These are phyloP conservation scores for Leptinotarsa peninsularis DNA, from an alignment of 2,888 invertebrate species.

Conservation along the genomic window DNA sequence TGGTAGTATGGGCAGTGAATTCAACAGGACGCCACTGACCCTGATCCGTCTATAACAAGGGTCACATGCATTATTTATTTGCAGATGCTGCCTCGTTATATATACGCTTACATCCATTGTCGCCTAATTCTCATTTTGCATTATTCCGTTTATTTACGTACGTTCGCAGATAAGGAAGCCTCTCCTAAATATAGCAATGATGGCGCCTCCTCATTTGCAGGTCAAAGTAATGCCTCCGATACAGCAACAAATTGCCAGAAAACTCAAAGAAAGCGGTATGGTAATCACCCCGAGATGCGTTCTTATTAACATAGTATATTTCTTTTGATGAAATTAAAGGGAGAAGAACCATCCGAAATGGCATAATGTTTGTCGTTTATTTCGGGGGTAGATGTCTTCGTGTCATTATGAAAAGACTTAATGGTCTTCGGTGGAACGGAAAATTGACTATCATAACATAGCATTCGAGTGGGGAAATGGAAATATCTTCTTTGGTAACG, in stretches of 20 bases:
- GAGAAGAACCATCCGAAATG: background rate
- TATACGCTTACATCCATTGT: slow-evolving; percentile 42
- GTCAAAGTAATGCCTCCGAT: slow-evolving; percentile 7
- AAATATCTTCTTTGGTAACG: background rate
- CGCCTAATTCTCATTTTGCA: slow-evolving; percentile 46
- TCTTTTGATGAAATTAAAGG: slow-evolving; percentile 11
- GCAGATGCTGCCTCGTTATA: slow-evolving; percentile 37
- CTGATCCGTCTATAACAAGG: slow-evolving; percentile 24
- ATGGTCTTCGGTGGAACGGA: slow-evolving; percentile 6
- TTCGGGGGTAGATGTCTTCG: background rate
- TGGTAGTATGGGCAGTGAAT: background rate
- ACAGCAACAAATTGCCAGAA: background rate
- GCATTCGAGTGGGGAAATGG: background rate
- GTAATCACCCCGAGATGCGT: slow-evolving; percentile 2
- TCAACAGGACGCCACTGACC: slow-evolving; percentile 13
- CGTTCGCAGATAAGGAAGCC: background rate
- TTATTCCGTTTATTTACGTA: slow-evolving; percentile 45
- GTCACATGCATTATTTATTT: slow-evolving; percentile 41
- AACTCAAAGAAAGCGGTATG: slow-evolving; percentile 11
- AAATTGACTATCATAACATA: background rate
- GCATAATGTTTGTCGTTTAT: slow-evolving; percentile 14
- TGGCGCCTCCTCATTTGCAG: slow-evolving; percentile 17
- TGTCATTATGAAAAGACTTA: slow-evolving; percentile 1
- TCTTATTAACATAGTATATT: slow-evolving; percentile 14
- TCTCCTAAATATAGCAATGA: background rate